These are phyloP conservation scores for Trichogramma evanescens DNA, from an alignment of 2,888 invertebrate genomes.

Conservation along the genomic window DNA sequence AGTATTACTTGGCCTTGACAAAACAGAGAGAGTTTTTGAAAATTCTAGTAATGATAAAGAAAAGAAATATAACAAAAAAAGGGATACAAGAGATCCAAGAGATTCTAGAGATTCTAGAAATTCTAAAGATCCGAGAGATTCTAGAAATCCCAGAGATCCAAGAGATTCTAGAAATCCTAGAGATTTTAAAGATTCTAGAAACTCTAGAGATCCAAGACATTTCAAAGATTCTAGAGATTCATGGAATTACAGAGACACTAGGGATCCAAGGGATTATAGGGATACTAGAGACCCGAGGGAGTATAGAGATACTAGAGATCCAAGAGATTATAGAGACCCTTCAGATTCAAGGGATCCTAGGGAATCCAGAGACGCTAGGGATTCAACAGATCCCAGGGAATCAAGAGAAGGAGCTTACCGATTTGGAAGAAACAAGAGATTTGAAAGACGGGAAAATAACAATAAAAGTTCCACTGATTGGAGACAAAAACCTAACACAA, in stretches of 20 bases:
- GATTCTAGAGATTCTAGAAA: not conserved
- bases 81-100: not conserved
- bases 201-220: not conserved
- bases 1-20: too few species aligned
- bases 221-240: not conserved
- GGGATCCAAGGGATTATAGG: not conserved
- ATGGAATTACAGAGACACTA: not conserved
- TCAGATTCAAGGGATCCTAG: not conserved
- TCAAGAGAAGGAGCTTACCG: not conserved
- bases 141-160: slow-evolving; percentile 11
- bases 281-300: not conserved
- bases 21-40: too few species aligned
- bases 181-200: not conserved
- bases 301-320: slow-evolving; percentile 1
- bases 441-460: slow-evolving; percentile 22
- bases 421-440: slow-evolving; percentile 8
- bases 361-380: not conserved
- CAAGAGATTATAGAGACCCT: slow-evolving; percentile 14
- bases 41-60: slow-evolving; percentile 13
- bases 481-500: slow-evolving; percentile 27
- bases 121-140: not conserved
- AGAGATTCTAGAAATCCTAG: slow-evolving; percentile 11
- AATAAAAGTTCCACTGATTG: slow-evolving; percentile 33
- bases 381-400: not conserved
- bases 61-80: slow-evolving; percentile 13